These are phyloP conservation scores for Macrosteles quadrilineatus DNA, from an alignment of 1,140 invertebrate genomes.

Conservation along the genomic window DNA sequence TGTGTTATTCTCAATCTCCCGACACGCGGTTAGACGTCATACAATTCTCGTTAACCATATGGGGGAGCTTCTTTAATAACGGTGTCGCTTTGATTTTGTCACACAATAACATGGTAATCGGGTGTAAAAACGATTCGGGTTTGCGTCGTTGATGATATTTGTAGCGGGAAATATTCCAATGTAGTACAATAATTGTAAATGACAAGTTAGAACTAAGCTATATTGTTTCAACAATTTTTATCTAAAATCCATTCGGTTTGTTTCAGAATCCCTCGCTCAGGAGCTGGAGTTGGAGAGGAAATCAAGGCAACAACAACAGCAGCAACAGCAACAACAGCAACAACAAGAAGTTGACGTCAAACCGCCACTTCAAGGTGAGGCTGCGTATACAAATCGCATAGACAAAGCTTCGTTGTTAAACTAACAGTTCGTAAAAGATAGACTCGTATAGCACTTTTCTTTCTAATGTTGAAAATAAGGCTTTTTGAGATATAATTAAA, in stretches of 20 bases:
- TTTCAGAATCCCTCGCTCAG: constrained; percentile 78
- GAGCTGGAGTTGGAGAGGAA: constrained; percentile 85
- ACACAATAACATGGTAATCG: neutral
- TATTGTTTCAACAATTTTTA: too few species aligned
- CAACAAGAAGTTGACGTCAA: constrained; percentile 76
- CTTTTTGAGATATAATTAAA: too few species aligned
- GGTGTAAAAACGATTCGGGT: too few species aligned
- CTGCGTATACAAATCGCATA: constrained; percentile 18
- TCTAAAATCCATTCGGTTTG: too few species aligned
- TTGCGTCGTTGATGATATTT: too few species aligned
- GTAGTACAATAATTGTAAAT: too few species aligned
- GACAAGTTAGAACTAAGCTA: too few species aligned
- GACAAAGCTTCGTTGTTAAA: constrained; percentile 32
- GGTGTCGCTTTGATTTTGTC: too few species aligned
- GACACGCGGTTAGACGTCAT: constrained; percentile 21
- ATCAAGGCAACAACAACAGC: constrained; percentile 64
- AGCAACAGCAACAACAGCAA: constrained; percentile 37
- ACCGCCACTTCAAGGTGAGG: constrained; percentile 76
- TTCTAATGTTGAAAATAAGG: too few species aligned
- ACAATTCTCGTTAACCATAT: neutral
- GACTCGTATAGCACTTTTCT: too few species aligned
- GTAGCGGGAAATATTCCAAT: too few species aligned
- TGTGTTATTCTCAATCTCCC: neutral
- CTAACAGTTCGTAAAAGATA: constrained; percentile 34
- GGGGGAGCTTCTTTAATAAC: neutral